These are phyloP conservation scores for Cervus canadensis DNA, from an alignment of 2,113 vertebrate species.

Conservation along the genomic window DNA sequence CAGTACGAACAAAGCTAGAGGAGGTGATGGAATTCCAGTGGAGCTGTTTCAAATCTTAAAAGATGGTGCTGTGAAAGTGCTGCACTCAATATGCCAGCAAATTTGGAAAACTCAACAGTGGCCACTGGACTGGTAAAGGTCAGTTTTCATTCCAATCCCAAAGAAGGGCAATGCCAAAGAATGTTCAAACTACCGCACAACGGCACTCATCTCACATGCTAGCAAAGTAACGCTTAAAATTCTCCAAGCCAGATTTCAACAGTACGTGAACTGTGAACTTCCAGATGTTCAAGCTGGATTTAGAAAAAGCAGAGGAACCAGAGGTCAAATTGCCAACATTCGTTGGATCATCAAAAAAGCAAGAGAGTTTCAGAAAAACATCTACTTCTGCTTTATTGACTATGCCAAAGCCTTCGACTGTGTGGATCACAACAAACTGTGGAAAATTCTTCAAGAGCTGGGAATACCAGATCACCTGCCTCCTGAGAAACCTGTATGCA, in stretches of 20 bases:
- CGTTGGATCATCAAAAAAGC: not conserved
- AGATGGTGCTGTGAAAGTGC: too few species aligned
- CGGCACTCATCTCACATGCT: not conserved
- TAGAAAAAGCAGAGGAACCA: not conserved
- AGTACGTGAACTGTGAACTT: accelerated
- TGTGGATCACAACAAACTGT: not conserved
- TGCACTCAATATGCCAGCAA: too few species aligned
- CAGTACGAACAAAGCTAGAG: too few species aligned
- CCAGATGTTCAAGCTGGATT: not conserved
- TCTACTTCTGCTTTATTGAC: not conserved
- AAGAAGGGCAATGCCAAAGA: not conserved
- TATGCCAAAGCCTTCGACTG: not conserved
- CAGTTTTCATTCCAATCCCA: not conserved
- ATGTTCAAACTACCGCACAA: not conserved
- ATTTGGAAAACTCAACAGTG: too few species aligned
- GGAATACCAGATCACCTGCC: not conserved
- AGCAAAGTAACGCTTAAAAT: not conserved
- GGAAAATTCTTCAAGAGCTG: not conserved
- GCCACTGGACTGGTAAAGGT: too few species aligned
- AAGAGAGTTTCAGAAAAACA: not conserved
- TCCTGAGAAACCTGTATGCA: not conserved
- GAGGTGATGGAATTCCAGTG: too few species aligned
- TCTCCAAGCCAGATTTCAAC: not conserved
- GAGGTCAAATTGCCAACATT: not conserved
- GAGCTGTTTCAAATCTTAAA: too few species aligned